Base-by-base conservation (phyloP, 2,888 invertebrate species). In the Oxytorus armatus region DNA sequence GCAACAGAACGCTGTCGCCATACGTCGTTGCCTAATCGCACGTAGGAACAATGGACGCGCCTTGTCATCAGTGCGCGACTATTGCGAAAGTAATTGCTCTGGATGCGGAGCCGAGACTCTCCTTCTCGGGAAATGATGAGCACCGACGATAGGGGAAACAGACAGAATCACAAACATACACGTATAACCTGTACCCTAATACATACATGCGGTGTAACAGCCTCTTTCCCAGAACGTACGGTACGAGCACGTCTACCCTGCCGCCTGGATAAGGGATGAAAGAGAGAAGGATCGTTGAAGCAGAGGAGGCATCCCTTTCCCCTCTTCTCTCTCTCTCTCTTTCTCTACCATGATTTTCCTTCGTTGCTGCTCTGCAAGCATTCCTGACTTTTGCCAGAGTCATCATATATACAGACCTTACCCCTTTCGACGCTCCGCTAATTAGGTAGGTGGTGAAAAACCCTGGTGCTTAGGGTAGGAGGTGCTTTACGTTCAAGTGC, bases 81-180 rank as follows among this genome's bases (percentile, higher is more conserved):
- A 88, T 90, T 89, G 88, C 87, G 83, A 87, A 89, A 89, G 89
- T 90, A 88, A 91, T 90, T 90, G 86, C 88, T 85, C 81, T 77
- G 68, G 80, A 77, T 72, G 59, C 18, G 42, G 79, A 79, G 70
- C 73, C 70, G 51, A 51, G 49, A 55, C 66, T 77, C 70, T 81
- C 77, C 77, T 70, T 69, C 79, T 73, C 77, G 79, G 74, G 80
- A 79, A n/a, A 83, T 83, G 82, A 77, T 70, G 79, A 80, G 61
- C 63, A 77, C 77, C 44, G 66, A 73, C 63, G 82, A 82, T 85
- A 82, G 82, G 74, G 51, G n/a, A n/a, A 44, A 49, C 75, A 72
- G 65, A 77, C 73, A 79, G 57, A 36, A 51, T 65, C 73, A 51
- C 39, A 66, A 65, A n/a, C 23, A 16, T 29, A 18, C 8, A 44